These are phyloP conservation scores for Orientallactaga bullata DNA, from an alignment of 2,113 vertebrate species.

Conservation along the genomic window DNA sequence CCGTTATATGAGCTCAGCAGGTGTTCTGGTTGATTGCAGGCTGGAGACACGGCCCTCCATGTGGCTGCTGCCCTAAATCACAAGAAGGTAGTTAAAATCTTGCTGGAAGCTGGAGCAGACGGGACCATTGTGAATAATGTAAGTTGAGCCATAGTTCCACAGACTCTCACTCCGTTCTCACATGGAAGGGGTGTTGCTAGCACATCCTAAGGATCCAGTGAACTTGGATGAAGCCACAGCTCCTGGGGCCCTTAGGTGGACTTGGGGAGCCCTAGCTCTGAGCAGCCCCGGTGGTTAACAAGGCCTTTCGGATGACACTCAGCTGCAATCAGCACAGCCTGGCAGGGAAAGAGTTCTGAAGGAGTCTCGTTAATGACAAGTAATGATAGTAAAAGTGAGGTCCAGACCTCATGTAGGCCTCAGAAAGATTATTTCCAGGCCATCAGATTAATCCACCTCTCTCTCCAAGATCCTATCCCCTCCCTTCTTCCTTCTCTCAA, in stretches of 20 bases:
- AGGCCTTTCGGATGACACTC: neutral
- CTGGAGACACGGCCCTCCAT: slow-evolving; percentile 95
- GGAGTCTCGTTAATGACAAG: neutral
- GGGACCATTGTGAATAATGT: slow-evolving; percentile 92
- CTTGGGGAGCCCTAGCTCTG: neutral
- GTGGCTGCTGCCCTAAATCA: slow-evolving; percentile 96
- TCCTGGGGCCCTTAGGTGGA: neutral
- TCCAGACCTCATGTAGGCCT: neutral
- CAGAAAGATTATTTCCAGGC: neutral
- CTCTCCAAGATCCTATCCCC: neutral
- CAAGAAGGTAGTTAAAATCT: slow-evolving; percentile 94
- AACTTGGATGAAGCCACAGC: fast-evolving
- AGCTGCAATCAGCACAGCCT: neutral
- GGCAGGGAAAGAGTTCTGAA: neutral
- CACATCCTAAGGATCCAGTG: neutral
- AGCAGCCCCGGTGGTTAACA: neutral
- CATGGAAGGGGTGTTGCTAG: neutral
- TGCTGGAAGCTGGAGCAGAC: slow-evolving; percentile 96
- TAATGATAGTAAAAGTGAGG: neutral
- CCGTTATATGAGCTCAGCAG: neutral
- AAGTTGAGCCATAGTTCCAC: slow-evolving; percentile 78
- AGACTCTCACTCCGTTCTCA: neutral
- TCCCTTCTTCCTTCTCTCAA: too few relatives aligned
- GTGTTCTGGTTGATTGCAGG: slow-evolving; percentile 87
- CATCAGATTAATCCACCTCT: neutral